These are phyloP conservation scores for Muscicapa striata DNA, from an alignment of 2,797 vertebrate species.

Conservation along the genomic window DNA sequence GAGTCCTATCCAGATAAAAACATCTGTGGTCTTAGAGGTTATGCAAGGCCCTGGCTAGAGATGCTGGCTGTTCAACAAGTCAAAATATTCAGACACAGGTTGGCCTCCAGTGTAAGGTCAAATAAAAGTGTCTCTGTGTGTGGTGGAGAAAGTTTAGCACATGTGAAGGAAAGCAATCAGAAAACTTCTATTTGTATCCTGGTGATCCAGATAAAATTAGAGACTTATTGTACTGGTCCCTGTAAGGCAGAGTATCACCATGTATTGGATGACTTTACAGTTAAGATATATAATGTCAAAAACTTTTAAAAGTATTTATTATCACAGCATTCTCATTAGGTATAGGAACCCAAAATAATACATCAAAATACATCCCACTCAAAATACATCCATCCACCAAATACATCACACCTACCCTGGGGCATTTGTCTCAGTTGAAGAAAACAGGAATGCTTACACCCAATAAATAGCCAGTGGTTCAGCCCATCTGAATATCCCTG, in stretches of 20 bases:
- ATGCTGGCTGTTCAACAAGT: conserved; percentile 19
- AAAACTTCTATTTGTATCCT: neutral
- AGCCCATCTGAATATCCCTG: neutral
- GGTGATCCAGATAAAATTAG: neutral
- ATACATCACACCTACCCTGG: neutral
- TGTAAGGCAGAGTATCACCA: neutral
- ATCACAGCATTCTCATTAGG: neutral
- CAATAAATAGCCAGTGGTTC: neutral
- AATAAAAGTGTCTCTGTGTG: conserved; percentile 53
- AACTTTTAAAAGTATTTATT: neutral
- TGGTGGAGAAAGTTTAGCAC: neutral
- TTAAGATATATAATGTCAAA: neutral
- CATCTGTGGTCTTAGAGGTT: conserved; percentile 31
- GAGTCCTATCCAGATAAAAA: conserved; percentile 37
- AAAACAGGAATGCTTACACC: neutral
- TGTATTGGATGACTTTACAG: neutral
- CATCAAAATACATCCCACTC: too few relatives aligned
- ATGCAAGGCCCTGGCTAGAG: conserved; percentile 41
- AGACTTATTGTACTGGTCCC: neutral
- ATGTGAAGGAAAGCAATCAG: neutral
- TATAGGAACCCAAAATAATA: neutral
- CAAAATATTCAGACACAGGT: conserved; percentile 38
- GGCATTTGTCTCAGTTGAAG: neutral
- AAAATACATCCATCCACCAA: neutral
- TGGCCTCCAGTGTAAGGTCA: conserved; percentile 28